Conservation (phyloP, 2,888 invertebrate species). For the Ypsolopha sequella region DNA sequence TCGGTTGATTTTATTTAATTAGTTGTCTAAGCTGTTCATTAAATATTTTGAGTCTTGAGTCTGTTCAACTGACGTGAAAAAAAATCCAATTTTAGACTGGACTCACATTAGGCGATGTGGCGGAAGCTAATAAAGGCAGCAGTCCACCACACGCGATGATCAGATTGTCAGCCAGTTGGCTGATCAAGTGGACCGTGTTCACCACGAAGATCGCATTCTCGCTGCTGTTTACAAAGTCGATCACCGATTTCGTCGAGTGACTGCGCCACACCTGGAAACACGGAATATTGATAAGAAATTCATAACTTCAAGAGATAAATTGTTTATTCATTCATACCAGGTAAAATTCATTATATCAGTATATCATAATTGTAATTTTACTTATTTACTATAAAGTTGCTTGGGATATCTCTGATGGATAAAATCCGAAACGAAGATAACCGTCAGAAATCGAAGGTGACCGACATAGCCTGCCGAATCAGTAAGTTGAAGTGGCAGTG, state of each 20-base stretch:
- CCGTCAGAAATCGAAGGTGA: no score
- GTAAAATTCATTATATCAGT: no score
- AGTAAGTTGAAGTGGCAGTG: no score
- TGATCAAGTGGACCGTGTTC: conserved; percentile 98
- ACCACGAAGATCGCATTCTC: conserved; percentile 99
- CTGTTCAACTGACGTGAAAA: no score
- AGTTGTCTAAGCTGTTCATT: no score
- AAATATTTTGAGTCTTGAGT: no score
- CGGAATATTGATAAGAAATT: not conserved
- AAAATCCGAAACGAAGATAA: no score
- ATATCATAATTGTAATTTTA: no score
- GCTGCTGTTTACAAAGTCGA: conserved; percentile 98
- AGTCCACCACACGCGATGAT: conserved; percentile 99
- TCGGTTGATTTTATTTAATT: no score
- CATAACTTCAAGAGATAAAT: not conserved
- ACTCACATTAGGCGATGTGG: conserved; percentile 97
- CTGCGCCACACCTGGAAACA: conserved; percentile 76
- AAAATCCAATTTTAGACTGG: not conserved
- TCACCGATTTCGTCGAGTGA: conserved; percentile 95
- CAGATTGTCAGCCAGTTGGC: conserved; percentile 98
- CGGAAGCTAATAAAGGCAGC: conserved; percentile 95
- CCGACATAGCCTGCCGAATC: no score
- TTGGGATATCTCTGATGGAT: no score
- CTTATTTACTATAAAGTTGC: no score
- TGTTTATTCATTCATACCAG: not conserved